Percentiles rank a stretch among this genome's conserved stretches.
These are phyloP conservation scores for Gymnobelideus leadbeateri DNA, from an alignment of 2,113 vertebrate species.

Conservation along the genomic window DNA sequence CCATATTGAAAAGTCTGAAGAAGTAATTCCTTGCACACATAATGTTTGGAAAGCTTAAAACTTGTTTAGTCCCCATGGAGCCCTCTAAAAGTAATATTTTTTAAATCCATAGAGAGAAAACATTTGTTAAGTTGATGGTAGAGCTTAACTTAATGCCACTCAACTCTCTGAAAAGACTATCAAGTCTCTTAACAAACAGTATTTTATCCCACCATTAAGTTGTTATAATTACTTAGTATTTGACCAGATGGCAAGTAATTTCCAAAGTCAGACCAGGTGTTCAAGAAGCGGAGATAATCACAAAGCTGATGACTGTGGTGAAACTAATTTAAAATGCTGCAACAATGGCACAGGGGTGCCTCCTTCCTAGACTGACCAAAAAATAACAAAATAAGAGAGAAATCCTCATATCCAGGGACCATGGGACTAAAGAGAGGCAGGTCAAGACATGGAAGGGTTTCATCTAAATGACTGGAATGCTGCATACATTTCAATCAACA, in stretches of 20 bases:
- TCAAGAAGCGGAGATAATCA: slow-evolving; percentile 84
- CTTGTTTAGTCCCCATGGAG: slow-evolving; percentile 60
- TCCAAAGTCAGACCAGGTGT: slow-evolving; percentile 85
- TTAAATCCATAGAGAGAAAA: slow-evolving; percentile 2
- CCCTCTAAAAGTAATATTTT: slow-evolving; percentile 48
- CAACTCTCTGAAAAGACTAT: slow-evolving; percentile 73
- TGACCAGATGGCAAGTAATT: slow-evolving; percentile 87
- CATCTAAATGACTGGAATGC: slow-evolving; percentile 65
- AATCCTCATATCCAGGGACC: slow-evolving; percentile 43
- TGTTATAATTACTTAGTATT: slow-evolving; percentile 84
- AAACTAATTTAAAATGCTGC: slow-evolving; percentile 84
- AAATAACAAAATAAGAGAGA: slow-evolving; percentile 55
- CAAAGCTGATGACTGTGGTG: slow-evolving; percentile 82
- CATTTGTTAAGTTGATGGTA: slow-evolving; percentile 60
- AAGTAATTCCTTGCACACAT: slow-evolving; percentile 62
- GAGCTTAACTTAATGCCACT: slow-evolving; percentile 75
- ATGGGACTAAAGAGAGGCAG: slow-evolving; percentile 32
- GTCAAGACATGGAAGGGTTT: neutral
- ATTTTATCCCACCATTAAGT: slow-evolving; percentile 81
- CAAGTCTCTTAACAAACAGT: slow-evolving; percentile 78
- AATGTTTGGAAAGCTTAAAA: slow-evolving; percentile 58
- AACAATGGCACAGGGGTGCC: slow-evolving; percentile 66
- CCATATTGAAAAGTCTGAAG: slow-evolving; percentile 56
- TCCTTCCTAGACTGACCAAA: slow-evolving; percentile 67
- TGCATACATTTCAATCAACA: slow-evolving; percentile 56